Conservation (phyloP, 2,888 invertebrate species). For the Conomelus anceps region DNA sequence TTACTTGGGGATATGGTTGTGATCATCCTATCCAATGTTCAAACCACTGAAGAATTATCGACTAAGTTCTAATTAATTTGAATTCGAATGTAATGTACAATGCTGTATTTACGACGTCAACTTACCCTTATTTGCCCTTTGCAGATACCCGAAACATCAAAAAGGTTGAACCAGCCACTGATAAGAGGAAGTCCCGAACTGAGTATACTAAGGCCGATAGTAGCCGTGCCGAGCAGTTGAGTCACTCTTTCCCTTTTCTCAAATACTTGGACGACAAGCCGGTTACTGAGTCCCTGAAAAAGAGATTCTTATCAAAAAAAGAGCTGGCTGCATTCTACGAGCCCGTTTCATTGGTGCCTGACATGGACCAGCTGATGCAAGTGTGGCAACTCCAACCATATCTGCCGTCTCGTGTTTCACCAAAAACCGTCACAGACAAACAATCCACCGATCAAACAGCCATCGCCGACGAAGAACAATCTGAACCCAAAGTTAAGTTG, state of each 20-base stretch:
- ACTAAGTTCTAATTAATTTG: too few relatives aligned
- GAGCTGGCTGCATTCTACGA: neutral
- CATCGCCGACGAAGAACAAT: neutral
- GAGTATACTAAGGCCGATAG: constrained; percentile 51
- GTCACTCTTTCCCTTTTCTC: constrained; percentile 18
- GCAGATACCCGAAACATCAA: constrained; percentile 51
- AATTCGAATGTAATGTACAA: too few relatives aligned
- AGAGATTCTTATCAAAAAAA: neutral
- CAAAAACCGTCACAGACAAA: neutral
- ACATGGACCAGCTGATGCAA: neutral
- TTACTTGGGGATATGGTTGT: too few relatives aligned
- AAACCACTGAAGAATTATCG: too few relatives aligned
- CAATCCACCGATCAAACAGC: neutral
- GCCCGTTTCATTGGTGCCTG: neutral
- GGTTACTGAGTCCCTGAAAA: constrained; percentile 7
- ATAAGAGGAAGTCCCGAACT: constrained; percentile 47
- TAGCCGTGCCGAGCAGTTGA: constrained; percentile 36
- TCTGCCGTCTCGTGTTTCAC: neutral
- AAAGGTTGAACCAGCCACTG: constrained; percentile 57
- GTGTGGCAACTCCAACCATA: neutral
- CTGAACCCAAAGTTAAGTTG: neutral
- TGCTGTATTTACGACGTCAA: neutral
- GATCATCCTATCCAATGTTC: too few relatives aligned
- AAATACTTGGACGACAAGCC: constrained; percentile 19
- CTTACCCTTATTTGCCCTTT: constrained; percentile 55